Evolutionary conservation across 2,888 invertebrate species (phyloP), one percentile per base, ranked within the genome.

Genomic region (Drosophila niveifrons): DNA sequence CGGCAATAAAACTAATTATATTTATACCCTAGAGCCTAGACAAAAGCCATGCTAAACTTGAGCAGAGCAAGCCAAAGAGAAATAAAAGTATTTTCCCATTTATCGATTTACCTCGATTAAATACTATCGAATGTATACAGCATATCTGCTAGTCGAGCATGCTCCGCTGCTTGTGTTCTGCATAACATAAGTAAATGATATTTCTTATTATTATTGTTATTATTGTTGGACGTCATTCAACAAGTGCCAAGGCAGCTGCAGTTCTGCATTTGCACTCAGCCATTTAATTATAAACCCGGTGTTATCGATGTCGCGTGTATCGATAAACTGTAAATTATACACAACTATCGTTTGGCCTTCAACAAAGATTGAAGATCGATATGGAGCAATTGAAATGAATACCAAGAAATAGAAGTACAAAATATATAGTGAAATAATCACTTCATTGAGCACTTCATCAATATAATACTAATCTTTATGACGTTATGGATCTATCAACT

Each of bases 391-490:
- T 36, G 58, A 59, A 23, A 59, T 51, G 11, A 43, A 61, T 44
- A 52, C 17, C 13, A 13, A 36, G n/a, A 36, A 36, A 11, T 36
- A 11, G 11, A 9, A n/a, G 7, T 15, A 41, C 23, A 23, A 23
- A 23, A 23, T 34, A 50, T 13, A 23, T 34, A 50, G 10, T 6
- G 31, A 23, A 23, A 13, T 23, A 31, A 59, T 52, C 59, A 62
- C 46, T 53, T 62, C 44, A 46, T 15, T 56, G 62, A 56, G 8
- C 61, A 39, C 55, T 62, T 46, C 17, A 46, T 52, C 44, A 44
- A 62, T 39, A 36, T 44, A 18, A n/a, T 62, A 46, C 1, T 62
- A 62, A 55, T 62, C 53, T 44, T 29, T 10, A 34, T 61, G 53
- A 36, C 55, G 61, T 28, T 55, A 29, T 18, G 13, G 2, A 61